A percentile compares a stretch with the other conserved stretches of the same genome.
Conservation (phyloP, 2,113 vertebrate genomes). For the Gobiocypris rarus region DNA sequence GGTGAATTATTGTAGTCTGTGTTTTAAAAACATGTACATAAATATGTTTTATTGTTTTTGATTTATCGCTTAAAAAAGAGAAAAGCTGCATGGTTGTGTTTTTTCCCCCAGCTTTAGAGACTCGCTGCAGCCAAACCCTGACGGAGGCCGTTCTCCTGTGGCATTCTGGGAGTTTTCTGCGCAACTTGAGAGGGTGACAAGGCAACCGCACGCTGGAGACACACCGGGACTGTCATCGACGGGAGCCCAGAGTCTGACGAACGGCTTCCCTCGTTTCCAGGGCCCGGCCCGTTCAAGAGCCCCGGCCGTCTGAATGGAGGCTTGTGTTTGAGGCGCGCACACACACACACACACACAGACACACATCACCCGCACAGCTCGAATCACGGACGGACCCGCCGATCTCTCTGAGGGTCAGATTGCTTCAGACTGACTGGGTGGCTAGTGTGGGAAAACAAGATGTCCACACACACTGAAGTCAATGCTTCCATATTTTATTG, state of each 20-base stretch:
- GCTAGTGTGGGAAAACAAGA: background rate
- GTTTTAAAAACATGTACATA: background rate
- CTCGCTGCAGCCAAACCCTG: conserved; percentile 41
- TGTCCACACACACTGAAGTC: background rate
- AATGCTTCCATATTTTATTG: background rate
- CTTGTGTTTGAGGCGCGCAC: conserved; percentile 47
- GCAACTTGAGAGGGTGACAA: conserved; percentile 57
- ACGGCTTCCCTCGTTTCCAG: conserved; percentile 55
- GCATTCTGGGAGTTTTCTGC: conserved; percentile 49
- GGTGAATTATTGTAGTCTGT: background rate
- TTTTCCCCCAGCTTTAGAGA: background rate
- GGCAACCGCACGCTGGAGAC: conserved; percentile 43
- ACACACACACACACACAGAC: too few species aligned
- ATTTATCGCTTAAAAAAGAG: background rate
- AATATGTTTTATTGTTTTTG: background rate
- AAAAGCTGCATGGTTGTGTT: background rate
- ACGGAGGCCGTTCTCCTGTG: conserved; percentile 13
- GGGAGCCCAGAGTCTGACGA: conserved; percentile 57
- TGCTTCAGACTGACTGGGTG: conserved; percentile 11
- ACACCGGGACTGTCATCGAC: conserved; percentile 49
- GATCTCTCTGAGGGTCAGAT: background rate
- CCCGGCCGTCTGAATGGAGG: conserved; percentile 53
- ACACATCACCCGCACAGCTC: too few species aligned
- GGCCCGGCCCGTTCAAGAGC: conserved; percentile 27
- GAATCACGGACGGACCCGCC: too few species aligned